These are phyloP conservation scores for Eristalis intricaria DNA, from an alignment of 2,888 invertebrate species.

Conservation along the genomic window DNA sequence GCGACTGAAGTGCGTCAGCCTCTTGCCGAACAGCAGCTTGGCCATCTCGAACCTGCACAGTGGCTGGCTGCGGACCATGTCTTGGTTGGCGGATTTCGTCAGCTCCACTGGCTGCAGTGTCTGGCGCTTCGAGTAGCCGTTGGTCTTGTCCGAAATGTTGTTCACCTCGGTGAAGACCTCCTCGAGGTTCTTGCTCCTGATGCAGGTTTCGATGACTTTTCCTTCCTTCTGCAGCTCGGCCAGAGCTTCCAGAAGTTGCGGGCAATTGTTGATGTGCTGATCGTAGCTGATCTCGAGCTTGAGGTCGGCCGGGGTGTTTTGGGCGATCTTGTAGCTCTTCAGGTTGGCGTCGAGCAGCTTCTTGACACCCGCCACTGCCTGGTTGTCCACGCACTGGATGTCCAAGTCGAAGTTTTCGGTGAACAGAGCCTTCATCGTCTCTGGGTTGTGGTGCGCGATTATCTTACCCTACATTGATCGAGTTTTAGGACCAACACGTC, in stretches of 20 bases:
- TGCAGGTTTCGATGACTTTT: slow-evolving; percentile 82
- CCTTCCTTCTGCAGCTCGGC: slow-evolving; percentile 81
- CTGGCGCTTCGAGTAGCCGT: slow-evolving; percentile 50
- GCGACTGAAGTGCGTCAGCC: slow-evolving; percentile 84
- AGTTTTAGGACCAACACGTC: not conserved
- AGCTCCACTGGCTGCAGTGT: slow-evolving; percentile 73
- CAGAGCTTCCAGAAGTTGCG: slow-evolving; percentile 78
- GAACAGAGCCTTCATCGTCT: slow-evolving; percentile 78
- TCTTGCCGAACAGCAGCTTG: slow-evolving; percentile 83
- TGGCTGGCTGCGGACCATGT: slow-evolving; percentile 73
- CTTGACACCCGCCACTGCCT: slow-evolving; percentile 72
- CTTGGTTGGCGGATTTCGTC: slow-evolving; percentile 67
- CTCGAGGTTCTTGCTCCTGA: slow-evolving; percentile 86
- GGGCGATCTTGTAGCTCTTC: slow-evolving; percentile 73
- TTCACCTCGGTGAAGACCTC: slow-evolving; percentile 83
- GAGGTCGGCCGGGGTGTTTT: slow-evolving; percentile 70
- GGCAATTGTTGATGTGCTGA: slow-evolving; percentile 73
- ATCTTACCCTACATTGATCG: slow-evolving; percentile 77
- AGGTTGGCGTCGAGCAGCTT: slow-evolving; percentile 74
- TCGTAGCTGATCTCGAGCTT: slow-evolving; percentile 76
- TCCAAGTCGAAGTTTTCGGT: slow-evolving; percentile 77
- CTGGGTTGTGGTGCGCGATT: slow-evolving; percentile 78
- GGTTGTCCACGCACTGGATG: slow-evolving; percentile 75
- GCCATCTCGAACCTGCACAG: slow-evolving; percentile 75
- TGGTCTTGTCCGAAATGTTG: slow-evolving; percentile 22